Evolutionary conservation across 2,113 vertebrate genomes (phyloP).

Genomic region (Mesitornis unicolor): DNA sequence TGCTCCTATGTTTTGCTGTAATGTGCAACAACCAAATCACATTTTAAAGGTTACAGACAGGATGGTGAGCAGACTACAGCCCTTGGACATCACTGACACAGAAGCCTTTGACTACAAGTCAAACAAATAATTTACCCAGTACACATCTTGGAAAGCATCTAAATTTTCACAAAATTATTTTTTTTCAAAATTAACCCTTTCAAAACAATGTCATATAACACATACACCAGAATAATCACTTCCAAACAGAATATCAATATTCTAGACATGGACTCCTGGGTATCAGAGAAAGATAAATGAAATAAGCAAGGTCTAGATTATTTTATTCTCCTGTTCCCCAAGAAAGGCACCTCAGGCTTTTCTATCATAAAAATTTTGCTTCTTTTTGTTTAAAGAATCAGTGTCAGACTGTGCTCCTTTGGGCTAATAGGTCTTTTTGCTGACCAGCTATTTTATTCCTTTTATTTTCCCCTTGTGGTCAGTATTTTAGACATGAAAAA

Average conservation of each 20-base stretch:
- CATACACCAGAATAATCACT: not conserved
- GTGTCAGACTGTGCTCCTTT: not conserved
- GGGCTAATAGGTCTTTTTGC: not conserved
- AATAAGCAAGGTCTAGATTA: not conserved
- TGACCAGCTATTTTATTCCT: not conserved
- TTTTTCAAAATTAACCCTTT: not conserved
- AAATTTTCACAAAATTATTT: not conserved
- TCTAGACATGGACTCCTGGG: not conserved
- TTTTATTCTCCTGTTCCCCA: not conserved
- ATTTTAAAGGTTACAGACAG: not conserved
- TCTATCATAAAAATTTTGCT: not conserved
- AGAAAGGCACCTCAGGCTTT: not conserved
- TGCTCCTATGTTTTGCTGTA: not conserved
- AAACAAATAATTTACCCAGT: not conserved
- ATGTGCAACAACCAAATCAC: not conserved
- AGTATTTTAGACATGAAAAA: not conserved
- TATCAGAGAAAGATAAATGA: not conserved
- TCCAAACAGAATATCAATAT: not conserved
- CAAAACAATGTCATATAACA: not conserved
- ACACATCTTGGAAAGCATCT: not conserved
- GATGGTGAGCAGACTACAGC: not conserved
- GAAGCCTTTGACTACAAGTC: not conserved
- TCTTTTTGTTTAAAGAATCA: not conserved
- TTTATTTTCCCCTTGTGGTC: not conserved
- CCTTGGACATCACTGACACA: accelerated